Percentiles rank a stretch among this genome's conserved stretches.
Conservation (phyloP, 2,797 vertebrate genomes). For the Alectoris magna region DNA sequence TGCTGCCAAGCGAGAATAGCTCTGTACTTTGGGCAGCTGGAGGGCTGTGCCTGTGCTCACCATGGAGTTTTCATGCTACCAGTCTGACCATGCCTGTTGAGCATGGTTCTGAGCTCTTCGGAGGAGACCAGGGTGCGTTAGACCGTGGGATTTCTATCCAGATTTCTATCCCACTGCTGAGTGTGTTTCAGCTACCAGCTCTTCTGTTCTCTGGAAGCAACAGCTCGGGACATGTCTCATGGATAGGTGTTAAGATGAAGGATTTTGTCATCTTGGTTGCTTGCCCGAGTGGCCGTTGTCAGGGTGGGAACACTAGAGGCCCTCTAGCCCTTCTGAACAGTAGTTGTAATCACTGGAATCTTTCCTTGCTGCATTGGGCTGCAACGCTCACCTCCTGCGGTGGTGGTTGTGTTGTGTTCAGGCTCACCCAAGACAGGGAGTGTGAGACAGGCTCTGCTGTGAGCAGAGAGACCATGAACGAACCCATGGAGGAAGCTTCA, state of each 20-base stretch:
- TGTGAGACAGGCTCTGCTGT: not conserved
- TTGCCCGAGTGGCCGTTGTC: not conserved
- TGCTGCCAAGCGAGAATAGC: not conserved
- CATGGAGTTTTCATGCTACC: not conserved
- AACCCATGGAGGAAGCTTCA: not conserved
- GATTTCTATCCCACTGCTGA: not conserved
- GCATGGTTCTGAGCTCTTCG: not conserved
- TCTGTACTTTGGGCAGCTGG: slow-evolving; percentile 12
- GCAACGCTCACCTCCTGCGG: not conserved
- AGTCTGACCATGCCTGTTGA: not conserved
- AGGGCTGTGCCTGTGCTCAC: not conserved
- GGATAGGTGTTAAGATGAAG: not conserved
- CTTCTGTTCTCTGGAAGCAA: not conserved
- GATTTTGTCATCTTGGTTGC: not conserved
- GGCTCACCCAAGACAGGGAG: not conserved
- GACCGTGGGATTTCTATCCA: not conserved
- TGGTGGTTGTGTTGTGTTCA: not conserved
- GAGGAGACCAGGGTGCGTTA: not conserved
- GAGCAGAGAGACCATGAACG: not conserved
- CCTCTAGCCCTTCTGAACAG: not conserved
- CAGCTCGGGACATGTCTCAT: not conserved
- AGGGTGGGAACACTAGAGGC: not conserved
- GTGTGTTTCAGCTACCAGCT: not conserved
- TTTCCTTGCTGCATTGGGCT: not conserved
- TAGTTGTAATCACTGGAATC: not conserved